Percentiles rank a stretch among this genome's conserved stretches.
phyloP scores from a whole-genome alignment of 2,113 vertebrate genomes.

The Damaliscus lunatus region DNA sequence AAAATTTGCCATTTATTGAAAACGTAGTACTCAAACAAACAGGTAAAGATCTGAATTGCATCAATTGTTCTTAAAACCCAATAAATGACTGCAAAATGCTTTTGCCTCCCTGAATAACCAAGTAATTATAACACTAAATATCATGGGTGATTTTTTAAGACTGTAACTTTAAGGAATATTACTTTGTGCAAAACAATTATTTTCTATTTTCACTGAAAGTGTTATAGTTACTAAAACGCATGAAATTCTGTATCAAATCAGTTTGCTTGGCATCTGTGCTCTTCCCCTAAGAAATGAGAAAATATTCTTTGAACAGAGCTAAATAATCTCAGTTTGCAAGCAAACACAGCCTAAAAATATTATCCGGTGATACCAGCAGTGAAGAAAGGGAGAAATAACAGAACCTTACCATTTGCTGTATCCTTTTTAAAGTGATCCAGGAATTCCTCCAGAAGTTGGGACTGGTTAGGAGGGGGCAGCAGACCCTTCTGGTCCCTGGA shows the following conservation, averaged over 20 bases:
- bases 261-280: background rate
- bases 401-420: constrained; percentile 86
- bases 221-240: constrained; percentile 25
- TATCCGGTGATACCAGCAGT: background rate
- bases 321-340: background rate
- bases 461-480: constrained; percentile 78
- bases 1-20: background rate
- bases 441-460: constrained; percentile 84
- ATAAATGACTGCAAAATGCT: background rate
- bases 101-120: background rate
- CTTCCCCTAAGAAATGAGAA: background rate
- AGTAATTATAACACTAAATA: background rate
- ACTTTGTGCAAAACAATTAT: constrained; percentile 25
- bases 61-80: background rate
- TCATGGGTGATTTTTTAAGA: background rate
- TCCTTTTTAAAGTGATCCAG: constrained; percentile 87
- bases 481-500: constrained; percentile 66
- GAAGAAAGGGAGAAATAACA: background rate
- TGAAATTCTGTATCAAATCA: background rate
- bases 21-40: background rate
- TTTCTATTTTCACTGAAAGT: constrained; percentile 46
- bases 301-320: background rate
- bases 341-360: background rate
- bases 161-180: constrained; percentile 12
- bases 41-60: background rate